Percentiles rank a stretch among this genome's conserved stretches.
These are phyloP conservation scores for Plecotus auritus DNA, from an alignment of 2,113 vertebrate genomes.

Conservation along the genomic window DNA sequence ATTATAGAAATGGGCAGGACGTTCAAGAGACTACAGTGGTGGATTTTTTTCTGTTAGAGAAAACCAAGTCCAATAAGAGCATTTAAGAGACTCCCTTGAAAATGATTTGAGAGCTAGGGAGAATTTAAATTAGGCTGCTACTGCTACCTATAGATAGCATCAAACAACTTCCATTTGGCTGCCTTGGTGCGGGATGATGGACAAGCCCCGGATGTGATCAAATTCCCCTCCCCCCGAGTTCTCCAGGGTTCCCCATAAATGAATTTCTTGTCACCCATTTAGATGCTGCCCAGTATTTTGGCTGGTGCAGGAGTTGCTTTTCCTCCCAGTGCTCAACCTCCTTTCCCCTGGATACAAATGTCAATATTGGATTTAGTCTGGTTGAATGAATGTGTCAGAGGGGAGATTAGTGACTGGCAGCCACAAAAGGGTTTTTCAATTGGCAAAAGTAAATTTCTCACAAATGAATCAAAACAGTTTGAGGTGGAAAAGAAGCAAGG, in stretches of 20 bases:
- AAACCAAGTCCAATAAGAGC: not conserved
- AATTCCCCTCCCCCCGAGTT: slow-evolving; percentile 16
- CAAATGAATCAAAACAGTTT: slow-evolving; percentile 76
- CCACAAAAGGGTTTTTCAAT: slow-evolving; percentile 74
- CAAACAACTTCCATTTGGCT: slow-evolving; percentile 45
- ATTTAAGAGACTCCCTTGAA: not conserved
- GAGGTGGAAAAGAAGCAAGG: slow-evolving; percentile 72
- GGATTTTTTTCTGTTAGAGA: not conserved
- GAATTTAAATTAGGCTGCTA: slow-evolving; percentile 44
- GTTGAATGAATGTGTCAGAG: slow-evolving; percentile 80
- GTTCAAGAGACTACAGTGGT: not conserved
- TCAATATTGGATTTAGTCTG: slow-evolving; percentile 83
- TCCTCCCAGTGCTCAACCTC: slow-evolving; percentile 76
- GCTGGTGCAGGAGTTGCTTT: slow-evolving; percentile 66
- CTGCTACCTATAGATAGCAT: slow-evolving; percentile 47
- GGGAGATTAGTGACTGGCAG: slow-evolving; percentile 81
- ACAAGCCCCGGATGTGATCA: slow-evolving; percentile 32
- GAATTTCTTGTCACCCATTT: not conserved
- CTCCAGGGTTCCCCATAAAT: not conserved
- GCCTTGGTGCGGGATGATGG: not conserved
- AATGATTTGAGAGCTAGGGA: not conserved
- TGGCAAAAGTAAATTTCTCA: slow-evolving; percentile 81
- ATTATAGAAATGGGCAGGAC: not conserved
- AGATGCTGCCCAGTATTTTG: slow-evolving; percentile 49
- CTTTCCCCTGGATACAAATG: slow-evolving; percentile 76